Base-by-base conservation (phyloP, 2,113 vertebrate genomes). In the Gorsachius goisagi region DNA sequence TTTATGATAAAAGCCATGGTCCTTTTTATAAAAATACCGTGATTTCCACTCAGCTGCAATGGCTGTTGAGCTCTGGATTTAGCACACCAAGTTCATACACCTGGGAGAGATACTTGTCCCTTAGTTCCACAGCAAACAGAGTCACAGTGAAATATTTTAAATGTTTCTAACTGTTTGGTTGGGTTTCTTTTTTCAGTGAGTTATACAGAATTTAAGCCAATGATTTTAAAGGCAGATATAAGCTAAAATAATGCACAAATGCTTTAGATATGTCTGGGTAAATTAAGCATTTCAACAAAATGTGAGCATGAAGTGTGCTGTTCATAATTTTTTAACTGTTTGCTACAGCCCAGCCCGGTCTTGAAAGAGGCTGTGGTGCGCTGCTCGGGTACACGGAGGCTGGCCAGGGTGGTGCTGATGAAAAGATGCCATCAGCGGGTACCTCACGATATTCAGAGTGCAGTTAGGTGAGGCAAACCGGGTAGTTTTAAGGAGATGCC, bases 401-500 rank as follows among this genome's bases (percentile, higher is more conserved):
- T 55, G 73, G 50, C 75, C 83, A 66, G 84, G n/a, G 20, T 33
- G 89, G 66, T 9, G 6, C 20, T 44, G 39, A 68, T 2, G 35
- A 90, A 89, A 93, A 87, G 9, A 76, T 58, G 28, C 55, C 5
- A 2, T 50, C 56, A 24, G 23, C 13, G 41, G 78, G 35, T 20
- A 30, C 59, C 23, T 22, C 19, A 15, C 0, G 0, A 30, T 89
- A 88, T 86, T 68, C 52, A 49, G 60, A 81, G 39, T 0, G 0
- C 41, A 63, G 50, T 58, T 55, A 50, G 30, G 87, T 72, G 66
- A 91, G 87, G 76, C 58, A 92, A 94, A 82, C 71, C 23, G 32
- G 7, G 17, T 50, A 69, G 59, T 82, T 95, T 89, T 76, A 88
- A 94, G 81, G 59, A 72, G 91, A 76, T 33, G 30, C 26, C 86